phyloP scores from a whole-genome alignment of 2,113 vertebrate species.

The Corydoras maculifer region DNA sequence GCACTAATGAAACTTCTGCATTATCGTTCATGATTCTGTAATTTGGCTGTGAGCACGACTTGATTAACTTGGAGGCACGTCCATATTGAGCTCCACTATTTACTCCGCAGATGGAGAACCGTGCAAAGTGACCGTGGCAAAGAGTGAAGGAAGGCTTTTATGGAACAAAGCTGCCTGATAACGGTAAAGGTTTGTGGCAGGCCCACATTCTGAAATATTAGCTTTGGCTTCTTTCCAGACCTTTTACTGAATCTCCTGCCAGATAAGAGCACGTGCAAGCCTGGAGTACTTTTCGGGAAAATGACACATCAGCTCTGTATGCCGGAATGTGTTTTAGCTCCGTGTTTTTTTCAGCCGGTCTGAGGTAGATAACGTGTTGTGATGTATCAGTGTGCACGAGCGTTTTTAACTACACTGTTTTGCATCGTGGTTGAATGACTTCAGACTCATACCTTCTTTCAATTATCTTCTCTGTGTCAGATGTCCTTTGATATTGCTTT shows the following conservation, averaged over 20 bases:
- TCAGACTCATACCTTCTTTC: too few relatives aligned
- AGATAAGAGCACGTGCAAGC: constrained; percentile 54
- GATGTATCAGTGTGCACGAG: too few relatives aligned
- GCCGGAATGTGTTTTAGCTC: constrained; percentile 11
- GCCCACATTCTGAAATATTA: constrained; percentile 58
- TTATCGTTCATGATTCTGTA: too few relatives aligned
- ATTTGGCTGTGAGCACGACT: not conserved
- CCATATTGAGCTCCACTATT: constrained; percentile 5
- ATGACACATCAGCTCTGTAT: constrained; percentile 6
- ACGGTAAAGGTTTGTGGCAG: constrained; percentile 48
- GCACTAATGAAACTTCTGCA: too few relatives aligned
- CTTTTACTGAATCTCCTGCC: constrained; percentile 47
- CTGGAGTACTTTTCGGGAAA: constrained; percentile 16
- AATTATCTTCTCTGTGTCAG: too few relatives aligned
- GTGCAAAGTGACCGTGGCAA: constrained; percentile 36
- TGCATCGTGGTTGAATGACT: too few relatives aligned
- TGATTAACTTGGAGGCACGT: not conserved
- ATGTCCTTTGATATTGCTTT: too few relatives aligned
- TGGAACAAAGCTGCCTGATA: constrained; percentile 53
- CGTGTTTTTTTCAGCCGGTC: constrained; percentile 3
- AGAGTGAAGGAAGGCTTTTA: constrained; percentile 45
- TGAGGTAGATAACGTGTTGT: not conserved
- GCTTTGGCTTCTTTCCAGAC: constrained; percentile 55
- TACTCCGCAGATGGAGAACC: constrained; percentile 14
- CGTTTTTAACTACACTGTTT: too few relatives aligned